phyloP scores from a whole-genome alignment of 1,140 invertebrate genomes.

The Temnothorax curvispinosus region DNA sequence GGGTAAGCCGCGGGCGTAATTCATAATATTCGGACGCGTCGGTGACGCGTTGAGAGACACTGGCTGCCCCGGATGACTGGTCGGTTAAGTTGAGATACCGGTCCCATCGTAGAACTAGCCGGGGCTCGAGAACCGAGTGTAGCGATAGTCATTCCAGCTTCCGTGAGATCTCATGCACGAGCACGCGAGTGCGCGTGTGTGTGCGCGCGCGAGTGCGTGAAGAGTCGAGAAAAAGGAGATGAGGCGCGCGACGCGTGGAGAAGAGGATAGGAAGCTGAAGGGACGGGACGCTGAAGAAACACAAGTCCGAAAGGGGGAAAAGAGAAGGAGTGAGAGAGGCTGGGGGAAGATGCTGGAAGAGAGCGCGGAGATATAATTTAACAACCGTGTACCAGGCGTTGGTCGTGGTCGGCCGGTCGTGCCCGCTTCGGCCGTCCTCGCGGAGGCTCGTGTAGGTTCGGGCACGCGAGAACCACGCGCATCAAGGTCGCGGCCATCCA shows the following conservation, averaged over 20 bases:
- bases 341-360: background rate
- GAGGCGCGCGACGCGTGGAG: slow-evolving; percentile 26
- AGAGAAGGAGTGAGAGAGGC: slow-evolving; percentile 1
- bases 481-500: slow-evolving; percentile 85
- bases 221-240: slow-evolving; percentile 31
- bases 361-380: slow-evolving; percentile 59
- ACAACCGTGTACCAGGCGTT: slow-evolving; percentile 62
- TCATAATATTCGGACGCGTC: slow-evolving; percentile 15
- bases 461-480: slow-evolving; percentile 86
- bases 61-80: slow-evolving; percentile 74
- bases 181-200: slow-evolving; percentile 2
- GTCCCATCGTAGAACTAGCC: slow-evolving; percentile 77
- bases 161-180: slow-evolving; percentile 76
- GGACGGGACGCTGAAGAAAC: slow-evolving; percentile 1
- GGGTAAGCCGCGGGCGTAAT: background rate
- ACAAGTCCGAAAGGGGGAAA: background rate
- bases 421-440: slow-evolving; percentile 77
- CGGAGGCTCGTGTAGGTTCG: slow-evolving; percentile 77
- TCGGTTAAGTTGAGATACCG: slow-evolving; percentile 81
- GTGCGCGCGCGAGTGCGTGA: slow-evolving; percentile 4
- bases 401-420: slow-evolving; percentile 50
- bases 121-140: slow-evolving; percentile 61
- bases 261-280: slow-evolving; percentile 12
- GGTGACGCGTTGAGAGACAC: slow-evolving; percentile 77
- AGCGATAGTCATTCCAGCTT: slow-evolving; percentile 77